Evolutionary conservation across 2,113 vertebrate species (phyloP).

Genomic region (Gadus chalcogrammus): DNA sequence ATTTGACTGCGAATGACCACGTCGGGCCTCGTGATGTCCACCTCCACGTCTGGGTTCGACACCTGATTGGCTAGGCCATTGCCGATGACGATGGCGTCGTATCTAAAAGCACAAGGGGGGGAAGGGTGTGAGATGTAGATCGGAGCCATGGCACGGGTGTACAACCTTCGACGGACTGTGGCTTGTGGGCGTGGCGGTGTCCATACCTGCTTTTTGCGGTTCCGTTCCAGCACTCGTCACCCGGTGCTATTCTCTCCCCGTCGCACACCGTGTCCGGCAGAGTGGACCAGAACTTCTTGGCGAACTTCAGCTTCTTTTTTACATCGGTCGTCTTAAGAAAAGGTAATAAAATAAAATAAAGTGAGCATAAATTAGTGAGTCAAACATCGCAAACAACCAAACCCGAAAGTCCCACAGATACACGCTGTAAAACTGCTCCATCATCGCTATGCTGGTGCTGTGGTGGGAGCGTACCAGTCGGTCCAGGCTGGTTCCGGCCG

Average conservation of each 20-base stretch:
- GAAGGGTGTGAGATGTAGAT: not conserved
- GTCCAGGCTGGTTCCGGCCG: slow-evolving; percentile 92
- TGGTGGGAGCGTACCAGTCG: slow-evolving; percentile 79
- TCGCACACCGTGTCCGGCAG: slow-evolving; percentile 87
- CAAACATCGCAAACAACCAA: not conserved
- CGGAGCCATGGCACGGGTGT: not conserved
- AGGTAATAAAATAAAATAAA: not conserved
- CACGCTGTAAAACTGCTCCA: not conserved
- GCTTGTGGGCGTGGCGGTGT: not conserved
- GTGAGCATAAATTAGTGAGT: too few relatives aligned
- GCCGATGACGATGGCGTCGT: slow-evolving; percentile 86
- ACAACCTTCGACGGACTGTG: not conserved
- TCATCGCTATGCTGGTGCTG: not conserved
- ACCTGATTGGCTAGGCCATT: slow-evolving; percentile 92
- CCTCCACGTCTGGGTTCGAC: slow-evolving; percentile 92
- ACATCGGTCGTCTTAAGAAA: slow-evolving; percentile 83
- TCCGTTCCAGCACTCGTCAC: slow-evolving; percentile 85
- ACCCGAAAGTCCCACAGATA: not conserved
- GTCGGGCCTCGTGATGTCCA: slow-evolving; percentile 90
- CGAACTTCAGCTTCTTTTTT: slow-evolving; percentile 92
- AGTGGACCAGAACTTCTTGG: slow-evolving; percentile 98
- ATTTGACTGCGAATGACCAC: slow-evolving; percentile 88
- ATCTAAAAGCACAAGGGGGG: slow-evolving; percentile 65
- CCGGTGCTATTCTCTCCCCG: slow-evolving; percentile 81
- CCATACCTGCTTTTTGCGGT: slow-evolving; percentile 91